Evolutionary conservation across 2,888 invertebrate species (phyloP), one percentile per base, ranked within the genome.

Genomic region (Malachius bipustulatus): DNA sequence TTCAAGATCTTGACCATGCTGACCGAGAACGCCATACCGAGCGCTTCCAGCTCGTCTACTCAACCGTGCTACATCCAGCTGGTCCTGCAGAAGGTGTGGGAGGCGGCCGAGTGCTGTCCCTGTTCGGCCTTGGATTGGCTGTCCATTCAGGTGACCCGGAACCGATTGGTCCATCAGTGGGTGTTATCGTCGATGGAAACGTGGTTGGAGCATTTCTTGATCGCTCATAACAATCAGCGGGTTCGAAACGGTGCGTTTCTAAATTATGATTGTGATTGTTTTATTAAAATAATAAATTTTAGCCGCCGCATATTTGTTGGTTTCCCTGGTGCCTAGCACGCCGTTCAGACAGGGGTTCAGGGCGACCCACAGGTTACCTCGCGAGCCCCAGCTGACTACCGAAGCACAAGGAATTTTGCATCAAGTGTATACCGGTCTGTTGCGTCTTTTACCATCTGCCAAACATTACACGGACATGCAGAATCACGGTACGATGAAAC

Each of bases 121-220:
- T 88, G 89, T 58, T 84, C 87, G 4, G 88, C 90, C 31, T 67
- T 93, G 3, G 93, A 93, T 60, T 93, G 93, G 93, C 69, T 93
- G 37, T 82, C 87, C 4, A 59, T 81, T 41, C 83, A 83, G 67
- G 78, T 78, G 2, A 82, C 89, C 0, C 74, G 90, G 40, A 93
- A 90, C 64, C 84, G 90, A 57, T 72, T 87, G 32, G 89, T 88
- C 0, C 90, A 90, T 61, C 75, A 82, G 30, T 91, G 89, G 85
- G 88, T 90, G 9, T 66, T 93, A n/a, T 82, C 81, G 48, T 84
- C 84, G n/a, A 75, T 90, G 48, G 89, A 90, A 46, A 81, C 77
- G 14, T 93, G 93, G 91, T 71, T 91, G 36, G 91, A 93, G 58
- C 77, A 81, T 44, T 91, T 87, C 60, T 70, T 93, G 38, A 72